Conservation (phyloP, 2,113 vertebrate genomes). For the Syngnathoides biaculeatus region DNA sequence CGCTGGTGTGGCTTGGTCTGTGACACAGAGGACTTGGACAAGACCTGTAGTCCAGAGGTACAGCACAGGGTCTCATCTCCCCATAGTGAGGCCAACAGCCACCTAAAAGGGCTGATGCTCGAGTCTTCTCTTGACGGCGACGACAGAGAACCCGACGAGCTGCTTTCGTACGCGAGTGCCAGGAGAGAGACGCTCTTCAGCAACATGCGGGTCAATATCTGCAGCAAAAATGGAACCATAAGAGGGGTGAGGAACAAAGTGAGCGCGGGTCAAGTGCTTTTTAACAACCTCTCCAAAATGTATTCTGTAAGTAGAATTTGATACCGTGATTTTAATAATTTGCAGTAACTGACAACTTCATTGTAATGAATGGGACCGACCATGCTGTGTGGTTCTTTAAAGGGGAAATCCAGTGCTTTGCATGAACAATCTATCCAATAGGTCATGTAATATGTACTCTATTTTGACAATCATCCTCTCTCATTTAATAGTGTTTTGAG, state of each 20-base stretch:
- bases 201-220: conserved; percentile 88
- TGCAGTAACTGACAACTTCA: not conserved
- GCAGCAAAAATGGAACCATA: conserved; percentile 96
- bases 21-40: conserved; percentile 82
- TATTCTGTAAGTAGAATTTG: conserved; percentile 81
- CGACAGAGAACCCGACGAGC: conserved; percentile 78
- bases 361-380: not conserved
- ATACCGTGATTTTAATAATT: not conserved
- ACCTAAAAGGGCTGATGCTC: conserved; percentile 73
- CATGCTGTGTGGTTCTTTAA: not conserved
- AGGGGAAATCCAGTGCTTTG: too few species aligned
- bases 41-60: conserved; percentile 74
- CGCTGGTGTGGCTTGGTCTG: conserved; percentile 45
- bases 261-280: conserved; percentile 93
- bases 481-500: too few species aligned
- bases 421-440: too few species aligned
- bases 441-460: too few species aligned
- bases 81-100: conserved; percentile 78
- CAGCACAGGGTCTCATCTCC: conserved; percentile 70
- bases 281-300: conserved; percentile 87
- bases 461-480: too few species aligned
- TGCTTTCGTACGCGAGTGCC: conserved; percentile 84
- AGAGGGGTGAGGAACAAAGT: conserved; percentile 97
- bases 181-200: conserved; percentile 81
- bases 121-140: conserved; percentile 69